These are phyloP conservation scores for Atlantisia rogersi DNA, from an alignment of 2,113 vertebrate genomes.

Conservation along the genomic window DNA sequence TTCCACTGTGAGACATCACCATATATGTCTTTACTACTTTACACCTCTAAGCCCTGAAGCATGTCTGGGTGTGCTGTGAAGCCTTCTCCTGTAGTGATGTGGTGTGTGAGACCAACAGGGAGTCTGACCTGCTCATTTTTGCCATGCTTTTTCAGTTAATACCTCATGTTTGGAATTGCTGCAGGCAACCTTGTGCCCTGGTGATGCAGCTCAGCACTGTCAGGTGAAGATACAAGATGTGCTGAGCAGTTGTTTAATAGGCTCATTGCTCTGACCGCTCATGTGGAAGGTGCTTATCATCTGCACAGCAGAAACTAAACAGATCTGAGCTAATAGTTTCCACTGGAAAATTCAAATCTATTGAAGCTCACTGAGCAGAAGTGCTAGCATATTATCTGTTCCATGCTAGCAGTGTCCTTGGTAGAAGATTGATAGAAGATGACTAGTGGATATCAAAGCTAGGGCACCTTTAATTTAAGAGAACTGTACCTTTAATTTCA, in stretches of 20 bases:
- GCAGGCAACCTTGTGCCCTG: background rate
- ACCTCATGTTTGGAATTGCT: background rate
- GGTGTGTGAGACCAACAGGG: background rate
- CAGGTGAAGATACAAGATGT: background rate
- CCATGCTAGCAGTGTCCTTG: background rate
- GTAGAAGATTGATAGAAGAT: background rate
- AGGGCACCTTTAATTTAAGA: background rate
- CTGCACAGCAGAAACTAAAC: background rate
- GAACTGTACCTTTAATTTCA: background rate
- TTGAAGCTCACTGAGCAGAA: background rate
- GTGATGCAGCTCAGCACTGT: background rate
- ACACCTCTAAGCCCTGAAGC: background rate
- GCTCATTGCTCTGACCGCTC: conserved; percentile 13
- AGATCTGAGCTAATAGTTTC: conserved; percentile 23
- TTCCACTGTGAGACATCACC: background rate
- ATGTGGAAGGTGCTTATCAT: conserved; percentile 7
- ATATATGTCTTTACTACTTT: background rate
- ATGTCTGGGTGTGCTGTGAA: background rate
- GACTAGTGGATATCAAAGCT: background rate
- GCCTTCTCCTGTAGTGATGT: background rate
- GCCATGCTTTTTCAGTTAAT: background rate
- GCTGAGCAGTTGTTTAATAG: background rate
- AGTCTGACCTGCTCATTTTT: background rate
- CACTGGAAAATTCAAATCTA: background rate
- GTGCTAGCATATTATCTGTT: background rate